phyloP scores from a whole-genome alignment of 2,797 vertebrate genomes.

The Spinibarbus caldwelli region DNA sequence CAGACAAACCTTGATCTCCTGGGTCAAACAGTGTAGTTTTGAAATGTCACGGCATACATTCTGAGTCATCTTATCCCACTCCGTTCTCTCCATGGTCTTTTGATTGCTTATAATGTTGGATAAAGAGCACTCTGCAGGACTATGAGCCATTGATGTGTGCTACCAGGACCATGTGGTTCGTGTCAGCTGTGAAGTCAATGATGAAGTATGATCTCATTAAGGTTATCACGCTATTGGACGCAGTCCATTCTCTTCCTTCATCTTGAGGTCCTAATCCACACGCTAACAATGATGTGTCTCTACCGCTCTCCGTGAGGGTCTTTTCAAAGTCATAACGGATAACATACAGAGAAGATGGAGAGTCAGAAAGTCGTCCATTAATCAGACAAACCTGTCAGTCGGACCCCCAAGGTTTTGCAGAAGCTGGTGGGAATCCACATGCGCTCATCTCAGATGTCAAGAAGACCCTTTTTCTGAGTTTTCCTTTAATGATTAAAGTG shows the following conservation, averaged over 20 bases:
- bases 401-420: slow-evolving; percentile 20
- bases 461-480: slow-evolving; percentile 14
- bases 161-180: slow-evolving; percentile 2
- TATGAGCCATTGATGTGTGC: not conserved
- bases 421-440: slow-evolving; percentile 22
- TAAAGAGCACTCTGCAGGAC: slow-evolving; percentile 13
- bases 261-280: slow-evolving; percentile 28
- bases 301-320: not conserved
- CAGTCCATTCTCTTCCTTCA: slow-evolving; percentile 35
- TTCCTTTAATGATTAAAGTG: slow-evolving; percentile 51
- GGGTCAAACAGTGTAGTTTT: not conserved
- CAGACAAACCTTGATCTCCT: slow-evolving; percentile 7
- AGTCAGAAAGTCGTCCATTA: slow-evolving; percentile 22
- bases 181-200: slow-evolving; percentile 33
- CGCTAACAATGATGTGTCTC: slow-evolving; percentile 8
- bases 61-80: not conserved
- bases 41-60: slow-evolving; percentile 9
- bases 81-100: not conserved
- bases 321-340: slow-evolving; percentile 21
- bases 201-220: slow-evolving; percentile 48
- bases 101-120: not conserved
- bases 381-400: slow-evolving; percentile 40
- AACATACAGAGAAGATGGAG: slow-evolving; percentile 17
- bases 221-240: not conserved
- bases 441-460: slow-evolving; percentile 19